Evolutionary conservation across 1,140 invertebrate genomes (phyloP).

Genomic region (Drosophila ironensis): DNA sequence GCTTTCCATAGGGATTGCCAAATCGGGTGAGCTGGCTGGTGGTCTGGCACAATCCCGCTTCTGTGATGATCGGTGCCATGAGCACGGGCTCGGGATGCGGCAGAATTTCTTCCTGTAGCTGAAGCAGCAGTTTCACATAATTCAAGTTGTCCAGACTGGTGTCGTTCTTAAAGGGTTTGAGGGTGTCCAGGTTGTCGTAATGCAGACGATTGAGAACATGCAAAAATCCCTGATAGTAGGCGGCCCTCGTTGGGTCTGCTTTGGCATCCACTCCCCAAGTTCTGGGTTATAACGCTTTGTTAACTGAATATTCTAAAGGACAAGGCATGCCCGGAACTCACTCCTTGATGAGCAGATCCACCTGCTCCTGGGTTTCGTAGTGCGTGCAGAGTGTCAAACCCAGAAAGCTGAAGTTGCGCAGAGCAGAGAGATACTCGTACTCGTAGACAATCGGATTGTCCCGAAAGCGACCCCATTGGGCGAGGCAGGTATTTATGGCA

Average conservation of each 20-base stretch:
- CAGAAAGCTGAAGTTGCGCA: constrained; percentile 58
- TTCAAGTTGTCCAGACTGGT: constrained; percentile 32
- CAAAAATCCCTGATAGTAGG: constrained; percentile 55
- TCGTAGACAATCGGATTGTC: constrained; percentile 73
- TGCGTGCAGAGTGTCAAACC: constrained; percentile 63
- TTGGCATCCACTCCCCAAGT: constrained; percentile 38
- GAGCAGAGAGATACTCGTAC: constrained; percentile 59
- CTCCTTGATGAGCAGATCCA: constrained; percentile 42
- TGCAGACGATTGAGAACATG: constrained; percentile 42
- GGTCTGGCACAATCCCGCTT: constrained; percentile 65
- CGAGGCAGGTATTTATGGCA: constrained; percentile 52
- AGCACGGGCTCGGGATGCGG: background rate
- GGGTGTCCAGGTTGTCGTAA: constrained; percentile 35
- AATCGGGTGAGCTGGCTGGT: constrained; percentile 47
- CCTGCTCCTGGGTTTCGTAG: constrained; percentile 25
- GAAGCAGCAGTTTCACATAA: constrained; percentile 40
- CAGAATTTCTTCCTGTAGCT: constrained; percentile 21
- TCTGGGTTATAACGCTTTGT: background rate
- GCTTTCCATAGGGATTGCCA: constrained; percentile 53
- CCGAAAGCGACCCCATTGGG: constrained; percentile 66
- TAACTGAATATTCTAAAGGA: background rate
- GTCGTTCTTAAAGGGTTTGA: constrained; percentile 61
- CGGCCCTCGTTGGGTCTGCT: background rate
- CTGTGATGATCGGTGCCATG: constrained; percentile 53
- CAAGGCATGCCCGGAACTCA: constrained; percentile 12